Evolutionary conservation across 2,888 invertebrate genomes (phyloP), one percentile per base, ranked within the genome.

Genomic region (Aspidapion aeneum): DNA sequence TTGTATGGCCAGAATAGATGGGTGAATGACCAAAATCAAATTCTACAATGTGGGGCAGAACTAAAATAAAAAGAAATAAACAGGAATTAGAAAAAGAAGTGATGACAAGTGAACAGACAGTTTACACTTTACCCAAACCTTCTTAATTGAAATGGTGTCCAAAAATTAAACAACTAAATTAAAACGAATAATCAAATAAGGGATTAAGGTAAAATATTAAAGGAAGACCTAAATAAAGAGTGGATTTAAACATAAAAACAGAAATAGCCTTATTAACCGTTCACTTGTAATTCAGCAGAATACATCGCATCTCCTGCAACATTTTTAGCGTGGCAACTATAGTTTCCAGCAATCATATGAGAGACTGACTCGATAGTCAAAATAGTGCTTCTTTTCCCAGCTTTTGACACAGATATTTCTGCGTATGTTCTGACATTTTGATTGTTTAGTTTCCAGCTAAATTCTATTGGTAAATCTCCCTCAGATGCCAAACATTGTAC

Each of bases 11-110:
- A 75, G 88, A 88, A 80, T 87, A 88, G 73, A 91, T 86, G 74
- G 90, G 89, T 70, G 86, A 85, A 78, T 87, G 84, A 69, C 90
- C 91, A 80, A 92, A 91, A 79, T 86, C 86, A 82, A 92, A 92
- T 74, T 91, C 91, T 80, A 85, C 88, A 81, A 93, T 90, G 80
- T 87, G 89, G 78, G 92, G 92, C 75, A 87, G 78, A 82, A 92
- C 92, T 93, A 87, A 80, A 88, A 86, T 82, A 70, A 74, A 82
- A 66, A 69, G 69, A 35, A 35, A 35, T 35, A 35, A 35, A 35
- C 3, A 35, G 3, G 5, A 35, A 35, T n/a, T 7, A 35, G 35
- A 35, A 35, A 35, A 7, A 35, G 12, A 35, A 35, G 35, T 3
- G 35, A 35, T 3, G 12, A 12, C 35, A 12, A 35, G 35, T 35